phyloP scores from a whole-genome alignment of 2,113 vertebrate species.

The Electrona antarctica region DNA sequence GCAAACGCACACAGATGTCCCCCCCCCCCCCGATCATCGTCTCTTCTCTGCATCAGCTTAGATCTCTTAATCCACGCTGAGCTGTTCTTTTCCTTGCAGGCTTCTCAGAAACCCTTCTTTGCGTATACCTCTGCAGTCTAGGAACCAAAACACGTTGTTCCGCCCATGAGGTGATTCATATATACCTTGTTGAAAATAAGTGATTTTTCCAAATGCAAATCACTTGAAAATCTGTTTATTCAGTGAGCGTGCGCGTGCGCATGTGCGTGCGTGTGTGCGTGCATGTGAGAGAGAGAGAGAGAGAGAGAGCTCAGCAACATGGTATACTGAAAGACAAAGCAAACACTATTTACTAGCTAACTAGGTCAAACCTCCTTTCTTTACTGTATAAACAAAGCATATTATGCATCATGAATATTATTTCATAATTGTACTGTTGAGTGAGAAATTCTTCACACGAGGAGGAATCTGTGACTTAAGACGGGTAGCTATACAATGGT shows the following conservation, averaged over 20 bases:
- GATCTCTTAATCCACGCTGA: slow-evolving; percentile 74
- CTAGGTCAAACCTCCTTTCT: too few species aligned
- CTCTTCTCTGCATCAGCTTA: slow-evolving; percentile 60
- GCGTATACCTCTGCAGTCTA: not conserved
- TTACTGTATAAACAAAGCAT: too few species aligned
- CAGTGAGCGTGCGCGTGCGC: not conserved
- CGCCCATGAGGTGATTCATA: not conserved
- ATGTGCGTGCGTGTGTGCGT: not conserved
- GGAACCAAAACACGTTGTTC: slow-evolving; percentile 41
- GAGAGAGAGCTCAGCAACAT: not conserved
- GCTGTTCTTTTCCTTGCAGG: slow-evolving; percentile 72
- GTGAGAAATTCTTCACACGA: too few species aligned
- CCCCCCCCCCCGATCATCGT: slow-evolving; percentile 41
- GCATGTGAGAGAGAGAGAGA: not conserved
- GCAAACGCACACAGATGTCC: slow-evolving; percentile 55
- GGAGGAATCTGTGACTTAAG: too few species aligned
- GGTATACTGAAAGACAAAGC: too few species aligned
- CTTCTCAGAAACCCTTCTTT: slow-evolving; percentile 30
- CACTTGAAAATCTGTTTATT: slow-evolving; percentile 46
- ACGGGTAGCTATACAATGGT: not conserved
- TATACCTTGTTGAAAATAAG: too few species aligned
- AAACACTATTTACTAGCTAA: too few species aligned
- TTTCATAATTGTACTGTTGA: too few species aligned
- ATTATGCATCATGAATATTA: too few species aligned
- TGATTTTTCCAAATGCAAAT: too few species aligned